Percentiles rank a stretch among this genome's conserved stretches.
Evolutionary conservation across 2,888 invertebrate species (phyloP).

Genomic region (Phragmatobia fuliginosa): DNA sequence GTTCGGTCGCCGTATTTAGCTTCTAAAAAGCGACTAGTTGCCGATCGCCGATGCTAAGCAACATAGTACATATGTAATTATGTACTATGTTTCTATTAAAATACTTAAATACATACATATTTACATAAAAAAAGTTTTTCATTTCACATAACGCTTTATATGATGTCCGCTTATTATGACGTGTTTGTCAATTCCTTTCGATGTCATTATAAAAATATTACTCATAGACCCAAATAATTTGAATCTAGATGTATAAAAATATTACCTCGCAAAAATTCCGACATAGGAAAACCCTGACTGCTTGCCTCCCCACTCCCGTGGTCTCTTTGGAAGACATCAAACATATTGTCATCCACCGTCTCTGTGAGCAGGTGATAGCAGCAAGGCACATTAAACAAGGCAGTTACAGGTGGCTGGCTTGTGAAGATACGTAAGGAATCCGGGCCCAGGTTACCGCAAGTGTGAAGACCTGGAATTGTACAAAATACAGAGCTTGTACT

Average conservation of each 20-base stretch:
- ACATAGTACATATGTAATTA: too few relatives aligned
- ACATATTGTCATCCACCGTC: constrained; percentile 55
- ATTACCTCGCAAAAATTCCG: constrained; percentile 83
- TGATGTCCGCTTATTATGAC: too few relatives aligned
- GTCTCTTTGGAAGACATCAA: constrained; percentile 76
- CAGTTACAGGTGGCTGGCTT: constrained; percentile 80
- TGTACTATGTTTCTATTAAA: too few relatives aligned
- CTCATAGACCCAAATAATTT: constrained; percentile 11
- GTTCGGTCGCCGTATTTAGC: too few relatives aligned
- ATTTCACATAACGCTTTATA: too few relatives aligned
- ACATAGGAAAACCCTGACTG: constrained; percentile 89
- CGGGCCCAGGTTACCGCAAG: constrained; percentile 94
- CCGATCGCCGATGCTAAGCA: too few relatives aligned
- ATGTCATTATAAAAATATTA: too few relatives aligned
- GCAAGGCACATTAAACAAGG: constrained; percentile 94
- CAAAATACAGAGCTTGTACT: too few relatives aligned
- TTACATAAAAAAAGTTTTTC: too few relatives aligned
- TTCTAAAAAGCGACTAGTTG: too few relatives aligned
- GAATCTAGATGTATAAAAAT: constrained; percentile 3
- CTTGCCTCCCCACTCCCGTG: constrained; percentile 53
- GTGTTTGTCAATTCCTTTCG: too few relatives aligned
- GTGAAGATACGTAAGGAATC: constrained; percentile 90
- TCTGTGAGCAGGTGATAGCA: constrained; percentile 95
- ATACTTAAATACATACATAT: too few relatives aligned
- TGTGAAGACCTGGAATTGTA: constrained; percentile 92